Conservation (phyloP, 2,113 vertebrate genomes). For the Papio anubis region DNA sequence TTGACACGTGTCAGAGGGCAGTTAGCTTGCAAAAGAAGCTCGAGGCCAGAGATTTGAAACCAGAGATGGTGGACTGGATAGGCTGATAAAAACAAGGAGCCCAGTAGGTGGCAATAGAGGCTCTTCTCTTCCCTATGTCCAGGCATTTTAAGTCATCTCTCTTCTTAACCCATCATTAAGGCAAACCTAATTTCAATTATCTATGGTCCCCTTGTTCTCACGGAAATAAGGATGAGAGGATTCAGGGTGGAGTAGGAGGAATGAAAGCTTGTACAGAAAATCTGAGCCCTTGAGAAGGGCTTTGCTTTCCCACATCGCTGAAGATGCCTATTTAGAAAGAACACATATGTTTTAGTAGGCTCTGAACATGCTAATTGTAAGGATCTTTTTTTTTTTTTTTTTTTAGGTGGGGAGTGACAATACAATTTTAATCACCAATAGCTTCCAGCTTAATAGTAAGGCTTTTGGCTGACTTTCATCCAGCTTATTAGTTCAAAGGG, state of each 20-base stretch:
- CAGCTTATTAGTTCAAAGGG: constrained; percentile 54
- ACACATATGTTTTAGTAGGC: background rate
- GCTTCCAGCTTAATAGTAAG: background rate
- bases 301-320: background rate
- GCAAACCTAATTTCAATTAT: constrained; percentile 51
- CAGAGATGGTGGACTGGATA: background rate
- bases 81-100: background rate
- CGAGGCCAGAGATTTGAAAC: background rate
- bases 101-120: constrained; percentile 85
- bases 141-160: background rate
- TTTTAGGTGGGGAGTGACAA: background rate
- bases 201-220: constrained; percentile 37
- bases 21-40: constrained; percentile 18
- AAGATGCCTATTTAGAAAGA: background rate
- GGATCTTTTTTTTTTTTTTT: background rate
- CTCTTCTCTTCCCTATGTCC: constrained; percentile 47
- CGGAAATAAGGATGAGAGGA: constrained; percentile 54
- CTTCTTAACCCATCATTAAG: constrained; percentile 3
- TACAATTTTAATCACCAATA: constrained; percentile 49
- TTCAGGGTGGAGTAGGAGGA: background rate
- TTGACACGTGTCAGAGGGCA: background rate
- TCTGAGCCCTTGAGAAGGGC: background rate
- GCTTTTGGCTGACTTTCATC: background rate
- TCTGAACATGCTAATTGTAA: background rate
- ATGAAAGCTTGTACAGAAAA: background rate